These are phyloP conservation scores for Indicator maculatus DNA, from an alignment of 2,113 vertebrate species.

Conservation along the genomic window DNA sequence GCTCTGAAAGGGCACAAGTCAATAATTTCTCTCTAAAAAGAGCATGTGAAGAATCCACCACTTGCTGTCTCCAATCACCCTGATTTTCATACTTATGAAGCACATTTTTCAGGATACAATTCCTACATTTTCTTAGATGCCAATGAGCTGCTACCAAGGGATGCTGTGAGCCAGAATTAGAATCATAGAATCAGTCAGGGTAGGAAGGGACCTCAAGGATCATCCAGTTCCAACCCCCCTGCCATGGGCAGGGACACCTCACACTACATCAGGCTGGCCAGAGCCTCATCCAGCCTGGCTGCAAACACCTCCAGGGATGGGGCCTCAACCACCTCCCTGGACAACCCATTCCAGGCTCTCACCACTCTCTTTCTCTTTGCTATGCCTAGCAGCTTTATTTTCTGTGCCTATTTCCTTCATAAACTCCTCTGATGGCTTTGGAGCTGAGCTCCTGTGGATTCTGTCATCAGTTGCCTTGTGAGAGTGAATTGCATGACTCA, in stretches of 20 bases:
- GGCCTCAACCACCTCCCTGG: no score
- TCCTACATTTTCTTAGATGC: background rate
- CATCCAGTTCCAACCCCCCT: no score
- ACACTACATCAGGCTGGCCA: no score
- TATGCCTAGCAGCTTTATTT: background rate
- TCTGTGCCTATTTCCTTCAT: background rate
- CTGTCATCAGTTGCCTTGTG: background rate
- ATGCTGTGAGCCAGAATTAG: background rate
- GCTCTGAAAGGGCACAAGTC: background rate
- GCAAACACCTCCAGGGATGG: no score
- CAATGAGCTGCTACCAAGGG: background rate
- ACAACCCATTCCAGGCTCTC: no score
- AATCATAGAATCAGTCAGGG: no score
- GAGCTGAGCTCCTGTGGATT: background rate
- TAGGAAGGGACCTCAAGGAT: no score
- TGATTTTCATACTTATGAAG: background rate
- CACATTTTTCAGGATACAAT: background rate
- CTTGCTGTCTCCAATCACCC: background rate
- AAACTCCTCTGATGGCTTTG: background rate
- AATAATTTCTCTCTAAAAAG: background rate
- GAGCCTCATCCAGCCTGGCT: no score
- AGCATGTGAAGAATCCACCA: background rate
- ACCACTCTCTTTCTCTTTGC: background rate
- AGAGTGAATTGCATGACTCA: background rate
- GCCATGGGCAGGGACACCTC: no score